These are phyloP conservation scores for Corythaixoides concolor DNA, from an alignment of 2,113 vertebrate species.

Conservation along the genomic window DNA sequence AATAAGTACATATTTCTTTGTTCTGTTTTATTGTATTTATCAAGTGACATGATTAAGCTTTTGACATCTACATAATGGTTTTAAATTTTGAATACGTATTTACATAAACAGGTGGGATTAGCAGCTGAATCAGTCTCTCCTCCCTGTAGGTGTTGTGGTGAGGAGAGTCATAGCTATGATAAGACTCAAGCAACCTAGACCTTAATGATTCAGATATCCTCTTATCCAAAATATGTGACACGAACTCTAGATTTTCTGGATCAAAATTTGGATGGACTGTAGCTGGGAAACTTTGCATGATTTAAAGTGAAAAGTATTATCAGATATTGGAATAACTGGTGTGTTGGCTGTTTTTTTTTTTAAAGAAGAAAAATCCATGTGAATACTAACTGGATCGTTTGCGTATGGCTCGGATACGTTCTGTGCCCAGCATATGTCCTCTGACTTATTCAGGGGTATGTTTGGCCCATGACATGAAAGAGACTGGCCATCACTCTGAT, in stretches of 20 bases:
- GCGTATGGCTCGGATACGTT: background rate
- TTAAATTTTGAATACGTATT: background rate
- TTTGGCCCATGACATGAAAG: background rate
- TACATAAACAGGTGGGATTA: background rate
- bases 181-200: background rate
- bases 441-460: background rate
- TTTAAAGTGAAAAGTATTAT: background rate
- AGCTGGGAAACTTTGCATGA: background rate
- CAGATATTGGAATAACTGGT: background rate
- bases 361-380: background rate
- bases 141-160: background rate
- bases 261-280: background rate
- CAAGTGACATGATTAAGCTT: background rate
- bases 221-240: background rate
- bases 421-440: background rate
- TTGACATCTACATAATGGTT: background rate
- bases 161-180: background rate
- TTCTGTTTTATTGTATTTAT: background rate
- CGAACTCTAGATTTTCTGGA: background rate
- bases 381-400: background rate
- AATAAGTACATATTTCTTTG: background rate
- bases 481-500: background rate
- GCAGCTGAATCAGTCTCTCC: background rate
- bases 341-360: no score
- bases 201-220: background rate